Evolutionary conservation across 2,113 vertebrate species (phyloP).

Genomic region (Cololabis saira): DNA sequence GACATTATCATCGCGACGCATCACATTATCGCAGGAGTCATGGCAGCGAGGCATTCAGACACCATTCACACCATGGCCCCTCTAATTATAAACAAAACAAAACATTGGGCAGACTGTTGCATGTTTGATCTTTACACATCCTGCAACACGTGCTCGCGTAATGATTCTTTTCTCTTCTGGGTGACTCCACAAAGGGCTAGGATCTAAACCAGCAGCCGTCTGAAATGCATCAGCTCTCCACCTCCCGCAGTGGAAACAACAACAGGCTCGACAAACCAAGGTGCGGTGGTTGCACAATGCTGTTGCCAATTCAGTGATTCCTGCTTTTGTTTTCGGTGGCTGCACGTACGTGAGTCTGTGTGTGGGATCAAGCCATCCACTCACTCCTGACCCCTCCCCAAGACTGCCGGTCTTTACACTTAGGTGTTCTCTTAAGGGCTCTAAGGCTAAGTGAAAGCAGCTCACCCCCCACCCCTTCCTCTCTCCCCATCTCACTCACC

Average conservation of each 20-base stretch:
- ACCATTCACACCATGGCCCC: background rate
- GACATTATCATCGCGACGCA: conserved; percentile 55
- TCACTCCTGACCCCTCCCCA: conserved; percentile 40
- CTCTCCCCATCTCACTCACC: conserved; percentile 6
- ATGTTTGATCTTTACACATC: conserved; percentile 21
- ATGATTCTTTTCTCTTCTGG: conserved; percentile 29
- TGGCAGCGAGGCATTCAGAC: conserved; percentile 21
- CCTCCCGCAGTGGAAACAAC: conserved; percentile 68
- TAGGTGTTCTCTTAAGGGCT: conserved; percentile 71
- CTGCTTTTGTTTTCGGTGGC: background rate
- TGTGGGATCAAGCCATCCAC: conserved; percentile 41
- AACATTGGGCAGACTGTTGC: conserved; percentile 44
- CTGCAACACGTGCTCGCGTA: conserved; percentile 38
- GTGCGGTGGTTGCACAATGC: conserved; percentile 54
- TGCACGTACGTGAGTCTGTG: background rate
- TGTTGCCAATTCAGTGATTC: conserved; percentile 60
- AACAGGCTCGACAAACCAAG: conserved; percentile 46
- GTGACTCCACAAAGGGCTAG: conserved; percentile 36
- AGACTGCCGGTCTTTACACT: conserved; percentile 74
- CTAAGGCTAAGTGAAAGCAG: conserved; percentile 70
- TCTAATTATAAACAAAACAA: conserved; percentile 54
- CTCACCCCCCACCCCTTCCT: background rate
- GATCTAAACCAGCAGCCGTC: conserved; percentile 48
- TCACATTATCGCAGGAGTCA: conserved; percentile 42
- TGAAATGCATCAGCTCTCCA: conserved; percentile 49